phyloP scores from a whole-genome alignment of 2,113 vertebrate genomes.

The Haemorhous mexicanus region DNA sequence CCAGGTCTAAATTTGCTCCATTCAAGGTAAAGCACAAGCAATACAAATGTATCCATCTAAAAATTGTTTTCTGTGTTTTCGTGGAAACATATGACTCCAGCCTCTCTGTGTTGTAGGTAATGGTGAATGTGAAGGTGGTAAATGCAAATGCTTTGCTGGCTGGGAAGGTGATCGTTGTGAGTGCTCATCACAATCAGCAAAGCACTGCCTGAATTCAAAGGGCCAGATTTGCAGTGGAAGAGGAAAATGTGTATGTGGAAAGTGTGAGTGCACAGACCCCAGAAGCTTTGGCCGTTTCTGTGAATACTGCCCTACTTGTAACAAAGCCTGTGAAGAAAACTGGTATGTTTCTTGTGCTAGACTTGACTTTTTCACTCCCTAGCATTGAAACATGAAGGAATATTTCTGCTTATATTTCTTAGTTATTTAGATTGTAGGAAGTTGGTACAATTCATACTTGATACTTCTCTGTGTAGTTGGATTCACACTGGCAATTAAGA shows the following conservation, averaged over 20 bases:
- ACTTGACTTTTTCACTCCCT: not conserved
- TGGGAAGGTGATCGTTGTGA: slow-evolving; percentile 90
- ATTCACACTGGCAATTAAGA: not conserved
- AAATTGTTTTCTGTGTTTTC: not conserved
- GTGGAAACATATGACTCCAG: not conserved
- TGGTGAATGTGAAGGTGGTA: slow-evolving; percentile 85
- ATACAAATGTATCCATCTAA: not conserved
- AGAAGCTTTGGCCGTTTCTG: slow-evolving; percentile 84
- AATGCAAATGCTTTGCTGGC: slow-evolving; percentile 82
- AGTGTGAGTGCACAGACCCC: slow-evolving; percentile 85
- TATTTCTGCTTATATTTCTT: not conserved
- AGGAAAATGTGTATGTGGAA: slow-evolving; percentile 88
- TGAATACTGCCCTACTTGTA: slow-evolving; percentile 87
- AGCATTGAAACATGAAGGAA: not conserved
- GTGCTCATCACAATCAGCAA: slow-evolving; percentile 76
- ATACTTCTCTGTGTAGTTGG: not conserved
- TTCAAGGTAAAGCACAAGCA: not conserved
- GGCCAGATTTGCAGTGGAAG: slow-evolving; percentile 86
- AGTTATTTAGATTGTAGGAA: not conserved
- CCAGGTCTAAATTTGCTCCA: not conserved
- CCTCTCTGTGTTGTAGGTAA: slow-evolving; percentile 76
- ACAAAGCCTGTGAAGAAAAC: slow-evolving; percentile 82
- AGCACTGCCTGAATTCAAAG: slow-evolving; percentile 79
- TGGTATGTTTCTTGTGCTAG: slow-evolving; percentile 74
- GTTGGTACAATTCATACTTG: not conserved